A percentile compares a stretch with the other conserved stretches of the same genome.
These are phyloP conservation scores for Nettapus auritus DNA, from an alignment of 2,113 vertebrate genomes.

Conservation along the genomic window DNA sequence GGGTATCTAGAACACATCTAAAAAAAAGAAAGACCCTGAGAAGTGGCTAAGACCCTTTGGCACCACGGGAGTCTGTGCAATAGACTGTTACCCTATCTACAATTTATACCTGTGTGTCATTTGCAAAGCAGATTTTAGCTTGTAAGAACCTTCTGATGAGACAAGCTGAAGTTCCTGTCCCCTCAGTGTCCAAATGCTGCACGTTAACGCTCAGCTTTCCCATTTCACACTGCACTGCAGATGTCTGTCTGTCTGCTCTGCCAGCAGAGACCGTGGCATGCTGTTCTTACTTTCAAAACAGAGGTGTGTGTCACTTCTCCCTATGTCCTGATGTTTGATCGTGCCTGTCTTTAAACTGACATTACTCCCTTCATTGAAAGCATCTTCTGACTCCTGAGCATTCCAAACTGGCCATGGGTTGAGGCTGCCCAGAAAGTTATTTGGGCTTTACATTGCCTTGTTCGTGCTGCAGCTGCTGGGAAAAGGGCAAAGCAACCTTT, in stretches of 20 bases:
- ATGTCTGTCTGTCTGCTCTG: background rate
- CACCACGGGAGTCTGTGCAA: background rate
- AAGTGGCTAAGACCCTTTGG: background rate
- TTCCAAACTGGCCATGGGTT: background rate
- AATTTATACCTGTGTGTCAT: background rate
- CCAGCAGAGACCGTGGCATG: background rate
- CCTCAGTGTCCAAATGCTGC: background rate
- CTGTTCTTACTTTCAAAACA: background rate
- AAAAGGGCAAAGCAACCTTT: background rate
- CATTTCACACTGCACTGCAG: background rate
- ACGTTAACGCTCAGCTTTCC: background rate
- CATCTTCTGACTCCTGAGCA: background rate
- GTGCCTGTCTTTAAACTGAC: background rate
- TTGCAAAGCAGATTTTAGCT: background rate
- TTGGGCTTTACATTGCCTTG: background rate
- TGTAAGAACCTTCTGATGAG: background rate
- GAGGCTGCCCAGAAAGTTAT: background rate
- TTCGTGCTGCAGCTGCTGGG: background rate
- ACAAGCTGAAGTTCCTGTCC: background rate
- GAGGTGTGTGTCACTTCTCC: background rate
- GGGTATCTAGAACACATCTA: background rate
- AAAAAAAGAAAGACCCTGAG: background rate
- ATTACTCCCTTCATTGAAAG: background rate
- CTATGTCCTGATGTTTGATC: background rate
- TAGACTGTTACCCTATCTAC: background rate